Conservation (phyloP, 2,888 invertebrate species). For the Acanthosepion lycidas region DNA sequence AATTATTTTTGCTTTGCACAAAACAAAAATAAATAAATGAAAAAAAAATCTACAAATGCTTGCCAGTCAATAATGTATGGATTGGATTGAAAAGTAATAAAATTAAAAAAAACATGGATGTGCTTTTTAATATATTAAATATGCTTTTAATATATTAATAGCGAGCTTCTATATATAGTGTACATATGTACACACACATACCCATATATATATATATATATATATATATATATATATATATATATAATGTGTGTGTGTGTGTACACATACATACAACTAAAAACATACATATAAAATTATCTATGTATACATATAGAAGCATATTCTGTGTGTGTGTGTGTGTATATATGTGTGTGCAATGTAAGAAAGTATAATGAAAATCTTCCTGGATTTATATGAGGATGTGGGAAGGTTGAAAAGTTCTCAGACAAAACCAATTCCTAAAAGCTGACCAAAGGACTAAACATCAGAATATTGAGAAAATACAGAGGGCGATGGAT, state of each 20-base stretch:
- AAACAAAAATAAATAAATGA: neutral
- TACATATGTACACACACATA: neutral
- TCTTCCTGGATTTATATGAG: too few relatives aligned
- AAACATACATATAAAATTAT: too few relatives aligned
- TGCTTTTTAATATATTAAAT: conserved; percentile 22
- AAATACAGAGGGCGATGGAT: too few relatives aligned
- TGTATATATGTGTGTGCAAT: too few relatives aligned
- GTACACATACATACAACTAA: neutral
- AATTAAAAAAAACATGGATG: neutral
- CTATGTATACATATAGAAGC: too few relatives aligned
- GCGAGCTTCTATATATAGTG: neutral
- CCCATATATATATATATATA: neutral
- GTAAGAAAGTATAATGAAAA: too few relatives aligned
- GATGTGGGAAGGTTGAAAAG: too few relatives aligned
- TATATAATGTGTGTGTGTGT: neutral
- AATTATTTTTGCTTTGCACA: neutral
- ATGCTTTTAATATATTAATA: neutral
- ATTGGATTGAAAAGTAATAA: neutral
- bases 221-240: neutral
- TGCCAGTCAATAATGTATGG: neutral
- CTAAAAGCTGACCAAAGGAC: too few relatives aligned
- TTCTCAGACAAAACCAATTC: too few relatives aligned
- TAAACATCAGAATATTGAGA: too few relatives aligned
- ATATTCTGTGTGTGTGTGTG: too few relatives aligned
- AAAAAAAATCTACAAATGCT: neutral